Conservation (phyloP, 2,797 vertebrate genomes). For the Megaceryle alcyon region DNA sequence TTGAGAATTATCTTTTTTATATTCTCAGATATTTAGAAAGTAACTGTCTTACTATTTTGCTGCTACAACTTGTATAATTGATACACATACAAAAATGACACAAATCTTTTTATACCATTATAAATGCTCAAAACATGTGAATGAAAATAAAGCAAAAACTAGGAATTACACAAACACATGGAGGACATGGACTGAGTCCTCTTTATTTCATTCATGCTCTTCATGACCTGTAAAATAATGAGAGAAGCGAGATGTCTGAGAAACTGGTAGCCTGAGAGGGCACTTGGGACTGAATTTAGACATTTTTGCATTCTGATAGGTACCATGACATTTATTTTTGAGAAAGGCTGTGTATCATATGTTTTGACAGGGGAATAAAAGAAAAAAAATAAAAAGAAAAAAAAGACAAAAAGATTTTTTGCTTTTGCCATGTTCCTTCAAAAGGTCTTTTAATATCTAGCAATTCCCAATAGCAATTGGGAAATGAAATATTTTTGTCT, state of each 20-base stretch:
- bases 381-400: too few species aligned
- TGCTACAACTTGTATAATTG: neutral
- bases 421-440: neutral
- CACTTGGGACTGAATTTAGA: neutral
- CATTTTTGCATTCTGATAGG: neutral
- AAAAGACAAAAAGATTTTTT: neutral
- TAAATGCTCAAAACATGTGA: neutral
- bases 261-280: neutral
- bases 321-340: neutral
- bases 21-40: neutral
- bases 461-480: neutral
- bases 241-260: neutral
- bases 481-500: neutral
- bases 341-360: rapidly evolving
- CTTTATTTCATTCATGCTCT: neutral
- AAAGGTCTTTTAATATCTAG: neutral
- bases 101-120: neutral
- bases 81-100: too few species aligned
- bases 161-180: neutral
- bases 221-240: neutral
- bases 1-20: neutral
- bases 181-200: rapidly evolving
- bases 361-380: neutral
- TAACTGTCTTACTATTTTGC: neutral
- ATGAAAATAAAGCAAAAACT: neutral